Conservation (phyloP, 2,113 vertebrate species). For the Tragelaphus imberbis region DNA sequence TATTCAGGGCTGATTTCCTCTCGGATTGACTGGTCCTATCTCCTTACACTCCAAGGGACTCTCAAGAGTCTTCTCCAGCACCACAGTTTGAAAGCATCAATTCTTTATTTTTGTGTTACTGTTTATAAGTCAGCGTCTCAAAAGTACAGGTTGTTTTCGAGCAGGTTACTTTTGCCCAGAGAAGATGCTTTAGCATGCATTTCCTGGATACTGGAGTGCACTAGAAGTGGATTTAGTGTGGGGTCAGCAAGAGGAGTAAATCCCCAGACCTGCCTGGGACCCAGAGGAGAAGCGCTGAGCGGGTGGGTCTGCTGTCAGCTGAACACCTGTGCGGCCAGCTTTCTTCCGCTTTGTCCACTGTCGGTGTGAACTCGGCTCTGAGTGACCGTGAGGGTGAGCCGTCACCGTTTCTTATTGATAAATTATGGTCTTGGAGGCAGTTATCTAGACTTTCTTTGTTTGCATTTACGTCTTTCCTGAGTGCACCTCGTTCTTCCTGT, state of each 20-base stretch:
- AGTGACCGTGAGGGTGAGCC: background rate
- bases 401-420: background rate
- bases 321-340: background rate
- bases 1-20: background rate
- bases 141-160: background rate
- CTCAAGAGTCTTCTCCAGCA: background rate
- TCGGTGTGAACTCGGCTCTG: background rate
- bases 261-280: background rate
- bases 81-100: background rate
- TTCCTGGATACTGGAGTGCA: background rate
- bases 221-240: background rate
- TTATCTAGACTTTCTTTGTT: background rate
- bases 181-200: background rate
- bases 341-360: background rate
- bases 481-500: fast-evolving
- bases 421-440: background rate
- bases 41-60: background rate
- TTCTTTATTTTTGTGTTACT: background rate
- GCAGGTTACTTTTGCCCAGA: background rate
- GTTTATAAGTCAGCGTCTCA: background rate
- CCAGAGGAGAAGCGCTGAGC: background rate
- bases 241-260: background rate
- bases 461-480: background rate
- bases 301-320: background rate
- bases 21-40: background rate